Evolutionary conservation across 2,797 vertebrate genomes (phyloP), one percentile per base, ranked within the genome.

Genomic region (Pipistrellus pipistrellus): DNA sequence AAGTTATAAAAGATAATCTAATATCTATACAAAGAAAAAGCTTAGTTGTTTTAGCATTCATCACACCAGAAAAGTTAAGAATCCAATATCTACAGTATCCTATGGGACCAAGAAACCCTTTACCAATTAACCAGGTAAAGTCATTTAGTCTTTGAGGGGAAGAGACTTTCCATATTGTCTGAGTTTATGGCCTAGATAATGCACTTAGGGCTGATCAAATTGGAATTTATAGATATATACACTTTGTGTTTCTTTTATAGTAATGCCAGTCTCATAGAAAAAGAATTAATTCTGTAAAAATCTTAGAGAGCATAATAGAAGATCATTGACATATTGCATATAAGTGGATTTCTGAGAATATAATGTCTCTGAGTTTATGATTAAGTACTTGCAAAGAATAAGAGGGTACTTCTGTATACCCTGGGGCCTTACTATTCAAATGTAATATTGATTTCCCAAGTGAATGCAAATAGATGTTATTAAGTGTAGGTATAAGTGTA

Each of bases 341-440:
- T 93, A 41, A 80, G 57, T 55, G 13, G 38, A 68, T 88, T 78
- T 59, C 44, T 90, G 55, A 88, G 64, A 93, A 46, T 21, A 80
- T 84, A 75, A 75, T 55, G 21, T 59, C 38, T 95, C 12, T 90
- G 89, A 57, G 12, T 95, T 93, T 89, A 76, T 87, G 12, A 95
- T 57, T 53, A 95, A 72, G 44, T 62, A 85, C 64, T 93, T 91
- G 23, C 41, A 90, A 71, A 23, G 21, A 88, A 10, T 8, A 81
- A 88, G 27, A 73, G 18, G 18, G 6, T 41, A 55, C 53, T 91
- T 91, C 14, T 78, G 10, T 82, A 78, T 89, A 85, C 25, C 14
- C 44, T 73, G 35, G 46, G 62, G 9, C 14, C 38, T 46, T 32
- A 55, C 27, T 84, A 25, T 35, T 94, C 51, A 78, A 75, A 30